A percentile compares a stretch with the other conserved stretches of the same genome.
phyloP scores from a whole-genome alignment of 2,888 invertebrate species.

The Epinotia demarniana region DNA sequence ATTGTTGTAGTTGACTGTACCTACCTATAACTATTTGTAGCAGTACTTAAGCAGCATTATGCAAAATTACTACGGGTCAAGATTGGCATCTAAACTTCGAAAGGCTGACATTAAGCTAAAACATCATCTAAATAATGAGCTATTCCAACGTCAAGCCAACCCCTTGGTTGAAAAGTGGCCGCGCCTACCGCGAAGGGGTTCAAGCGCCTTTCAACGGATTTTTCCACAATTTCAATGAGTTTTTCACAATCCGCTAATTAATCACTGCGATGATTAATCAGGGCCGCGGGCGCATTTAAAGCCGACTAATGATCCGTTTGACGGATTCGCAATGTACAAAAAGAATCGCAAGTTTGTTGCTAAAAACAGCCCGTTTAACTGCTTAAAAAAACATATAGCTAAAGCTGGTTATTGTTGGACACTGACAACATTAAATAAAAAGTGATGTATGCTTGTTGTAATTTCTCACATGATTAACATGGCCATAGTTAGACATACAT shows the following conservation, averaged over 20 bases:
- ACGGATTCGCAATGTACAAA: constrained; percentile 56
- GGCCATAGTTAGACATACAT: no score
- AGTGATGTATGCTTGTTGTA: background rate
- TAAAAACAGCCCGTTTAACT: background rate
- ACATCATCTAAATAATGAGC: constrained; percentile 28
- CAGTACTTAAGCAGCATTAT: no score
- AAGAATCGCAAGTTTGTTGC: constrained; percentile 17
- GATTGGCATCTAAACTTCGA: constrained; percentile 2
- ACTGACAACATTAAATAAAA: no score
- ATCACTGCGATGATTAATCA: constrained; percentile 79
- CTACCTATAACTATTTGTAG: no score
- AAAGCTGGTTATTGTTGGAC: no score
- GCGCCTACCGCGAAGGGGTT: constrained; percentile 57
- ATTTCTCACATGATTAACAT: background rate
- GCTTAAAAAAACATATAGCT: background rate
- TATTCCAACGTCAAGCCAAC: constrained; percentile 14
- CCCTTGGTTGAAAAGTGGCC: constrained; percentile 44
- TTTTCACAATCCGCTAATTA: constrained; percentile 59
- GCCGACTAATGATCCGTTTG: constrained; percentile 76
- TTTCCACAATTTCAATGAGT: constrained; percentile 56
- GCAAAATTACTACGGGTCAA: background rate
- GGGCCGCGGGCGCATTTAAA: constrained; percentile 72
- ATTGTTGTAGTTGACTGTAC: no score
- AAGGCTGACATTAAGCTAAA: constrained; percentile 8
- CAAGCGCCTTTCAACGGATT: constrained; percentile 60